A percentile compares a stretch with the other conserved stretches of the same genome.
phyloP scores from a whole-genome alignment of 2,888 invertebrate species.

The Phragmatobia fuliginosa region DNA sequence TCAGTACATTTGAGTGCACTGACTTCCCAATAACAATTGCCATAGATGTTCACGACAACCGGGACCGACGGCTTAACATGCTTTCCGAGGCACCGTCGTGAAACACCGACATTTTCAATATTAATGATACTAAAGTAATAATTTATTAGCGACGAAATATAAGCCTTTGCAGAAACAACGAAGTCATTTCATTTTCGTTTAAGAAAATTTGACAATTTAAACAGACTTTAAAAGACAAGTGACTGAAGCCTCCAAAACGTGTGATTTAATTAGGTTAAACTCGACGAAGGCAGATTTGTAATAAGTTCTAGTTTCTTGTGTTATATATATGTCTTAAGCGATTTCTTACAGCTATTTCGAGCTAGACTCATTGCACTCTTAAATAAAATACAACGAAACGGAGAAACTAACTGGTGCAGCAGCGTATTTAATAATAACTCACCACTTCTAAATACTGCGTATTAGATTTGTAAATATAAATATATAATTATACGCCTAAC shows the following conservation, averaged over 20 bases:
- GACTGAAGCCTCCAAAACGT: too few species aligned
- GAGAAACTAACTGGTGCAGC: conserved; percentile 56
- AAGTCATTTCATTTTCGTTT: neutral
- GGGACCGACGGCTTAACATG: too few species aligned
- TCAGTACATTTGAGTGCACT: too few species aligned
- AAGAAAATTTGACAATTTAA: neutral
- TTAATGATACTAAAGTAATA: too few species aligned
- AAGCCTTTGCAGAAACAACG: too few species aligned
- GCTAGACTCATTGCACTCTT: conserved; percentile 22
- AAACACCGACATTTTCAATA: too few species aligned
- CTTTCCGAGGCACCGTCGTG: too few species aligned
- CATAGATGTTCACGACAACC: too few species aligned
- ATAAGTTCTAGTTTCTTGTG: neutral
- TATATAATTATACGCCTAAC: neutral
- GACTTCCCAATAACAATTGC: too few species aligned
- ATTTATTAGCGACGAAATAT: too few species aligned
- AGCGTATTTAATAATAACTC: conserved; percentile 57
- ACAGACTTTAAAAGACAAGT: too few species aligned
- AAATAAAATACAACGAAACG: conserved; percentile 52
- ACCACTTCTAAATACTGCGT: conserved; percentile 54
- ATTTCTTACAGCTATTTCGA: neutral
- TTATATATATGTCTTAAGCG: neutral
- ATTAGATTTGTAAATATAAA: neutral
- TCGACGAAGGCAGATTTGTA: neutral
- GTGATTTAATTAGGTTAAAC: neutral